These are phyloP conservation scores for Conomelus anceps DNA, from an alignment of 2,888 invertebrate genomes.

Conservation along the genomic window DNA sequence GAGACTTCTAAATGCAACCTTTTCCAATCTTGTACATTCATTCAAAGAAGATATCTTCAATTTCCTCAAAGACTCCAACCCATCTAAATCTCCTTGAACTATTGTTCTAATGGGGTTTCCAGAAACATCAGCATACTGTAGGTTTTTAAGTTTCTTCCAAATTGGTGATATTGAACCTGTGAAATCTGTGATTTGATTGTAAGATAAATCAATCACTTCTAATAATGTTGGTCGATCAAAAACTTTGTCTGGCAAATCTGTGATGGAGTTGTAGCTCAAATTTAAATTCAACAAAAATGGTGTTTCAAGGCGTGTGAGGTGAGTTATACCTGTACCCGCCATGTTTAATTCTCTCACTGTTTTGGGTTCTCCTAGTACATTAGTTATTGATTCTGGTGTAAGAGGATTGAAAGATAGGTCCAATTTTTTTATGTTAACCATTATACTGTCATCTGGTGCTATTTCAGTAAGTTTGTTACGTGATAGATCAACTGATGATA, in stretches of 20 bases:
- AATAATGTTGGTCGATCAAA: slow-evolving; percentile 74
- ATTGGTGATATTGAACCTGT: slow-evolving; percentile 55
- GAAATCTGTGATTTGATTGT: slow-evolving; percentile 58
- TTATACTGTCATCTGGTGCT: slow-evolving; percentile 75
- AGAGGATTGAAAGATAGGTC: slow-evolving; percentile 82
- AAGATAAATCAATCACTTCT: slow-evolving; percentile 68
- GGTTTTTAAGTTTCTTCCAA: slow-evolving; percentile 62
- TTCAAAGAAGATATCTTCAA: slow-evolving; percentile 55
- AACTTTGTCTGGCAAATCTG: slow-evolving; percentile 55
- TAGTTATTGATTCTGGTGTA: slow-evolving; percentile 62
- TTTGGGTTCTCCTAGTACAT: slow-evolving; percentile 80
- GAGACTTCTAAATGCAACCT: slow-evolving; percentile 67
- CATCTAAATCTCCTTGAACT: slow-evolving; percentile 68
- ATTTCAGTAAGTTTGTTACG: slow-evolving; percentile 70
- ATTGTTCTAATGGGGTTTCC: slow-evolving; percentile 73
- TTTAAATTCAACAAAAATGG: slow-evolving; percentile 76
- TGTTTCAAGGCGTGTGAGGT: slow-evolving; percentile 65
- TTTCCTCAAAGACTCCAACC: slow-evolving; percentile 54
- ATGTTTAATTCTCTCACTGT: slow-evolving; percentile 74
- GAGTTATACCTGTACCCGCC: slow-evolving; percentile 67
- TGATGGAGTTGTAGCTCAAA: slow-evolving; percentile 68
- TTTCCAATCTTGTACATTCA: slow-evolving; percentile 69
- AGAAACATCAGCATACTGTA: slow-evolving; percentile 71
- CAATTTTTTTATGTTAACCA: slow-evolving; percentile 79
- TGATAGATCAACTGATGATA: slow-evolving; percentile 70